These are phyloP conservation scores for Zoanthus gigantus DNA, from an alignment of 92 coral and sea anemone species.

Conservation along the genomic window DNA sequence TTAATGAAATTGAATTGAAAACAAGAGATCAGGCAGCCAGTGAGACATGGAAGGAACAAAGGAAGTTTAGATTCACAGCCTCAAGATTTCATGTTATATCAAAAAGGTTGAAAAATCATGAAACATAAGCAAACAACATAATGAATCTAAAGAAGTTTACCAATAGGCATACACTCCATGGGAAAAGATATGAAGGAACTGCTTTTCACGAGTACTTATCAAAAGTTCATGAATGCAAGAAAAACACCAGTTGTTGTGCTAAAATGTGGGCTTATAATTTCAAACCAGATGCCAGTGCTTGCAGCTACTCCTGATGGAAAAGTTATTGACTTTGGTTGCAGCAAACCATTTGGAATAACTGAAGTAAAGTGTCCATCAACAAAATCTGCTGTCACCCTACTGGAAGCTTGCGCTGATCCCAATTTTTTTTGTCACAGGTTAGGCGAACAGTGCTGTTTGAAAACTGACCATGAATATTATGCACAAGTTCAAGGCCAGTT, in stretches of 20 bases:
- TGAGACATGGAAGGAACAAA: conserved; percentile 48
- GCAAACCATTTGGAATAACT: conserved; percentile 45
- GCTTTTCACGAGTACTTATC: conserved; percentile 37
- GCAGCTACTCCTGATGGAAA: conserved; percentile 52
- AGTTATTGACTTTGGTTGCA: conserved; percentile 52
- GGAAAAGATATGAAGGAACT: conserved; percentile 27
- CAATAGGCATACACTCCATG: conserved; percentile 25
- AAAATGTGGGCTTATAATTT: conserved; percentile 38
- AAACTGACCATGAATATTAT: conserved; percentile 18
- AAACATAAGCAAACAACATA: conserved; percentile 9
- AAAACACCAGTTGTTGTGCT: conserved; percentile 6
- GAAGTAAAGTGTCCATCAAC: conserved; percentile 12
- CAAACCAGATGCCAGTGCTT: conserved; percentile 4
- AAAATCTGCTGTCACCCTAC: conserved; percentile 39
- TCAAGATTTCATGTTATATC: conserved; percentile 39
- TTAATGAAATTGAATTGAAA: conserved; percentile 2
- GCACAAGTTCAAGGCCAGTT: conserved; percentile 20
- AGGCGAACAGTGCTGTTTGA: not conserved
- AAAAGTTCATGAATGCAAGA: conserved; percentile 30
- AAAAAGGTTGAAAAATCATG: conserved; percentile 28
- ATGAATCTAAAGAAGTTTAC: not conserved
- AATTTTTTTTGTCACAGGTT: conserved; percentile 33
- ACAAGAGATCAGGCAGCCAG: conserved; percentile 21
- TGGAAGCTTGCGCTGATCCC: conserved; percentile 55
- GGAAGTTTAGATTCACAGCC: conserved; percentile 44